Evolutionary conservation across 1,140 invertebrate genomes (phyloP).

Genomic region (Manduca sexta): DNA sequence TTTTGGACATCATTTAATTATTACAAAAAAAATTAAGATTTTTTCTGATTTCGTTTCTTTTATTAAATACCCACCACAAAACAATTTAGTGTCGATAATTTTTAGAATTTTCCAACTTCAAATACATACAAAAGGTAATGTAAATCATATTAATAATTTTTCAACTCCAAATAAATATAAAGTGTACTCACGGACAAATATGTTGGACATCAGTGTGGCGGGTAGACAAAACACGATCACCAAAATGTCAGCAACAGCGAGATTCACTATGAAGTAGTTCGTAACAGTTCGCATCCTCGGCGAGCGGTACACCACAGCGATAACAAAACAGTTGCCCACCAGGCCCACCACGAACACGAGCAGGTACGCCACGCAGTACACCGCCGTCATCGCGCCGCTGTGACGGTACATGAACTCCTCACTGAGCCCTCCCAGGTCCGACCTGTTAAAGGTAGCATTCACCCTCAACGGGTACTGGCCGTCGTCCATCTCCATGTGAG

Average conservation of each 20-base stretch:
- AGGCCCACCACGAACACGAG: slow-evolving; percentile 90
- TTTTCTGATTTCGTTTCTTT: no score
- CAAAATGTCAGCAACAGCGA: slow-evolving; percentile 94
- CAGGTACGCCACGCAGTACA: slow-evolving; percentile 88
- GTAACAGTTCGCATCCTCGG: slow-evolving; percentile 93
- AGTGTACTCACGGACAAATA: slow-evolving; percentile 92
- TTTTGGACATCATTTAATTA: no score
- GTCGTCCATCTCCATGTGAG: slow-evolving; percentile 43
- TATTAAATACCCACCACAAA: no score
- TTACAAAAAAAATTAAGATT: no score
- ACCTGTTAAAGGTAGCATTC: slow-evolving; percentile 55
- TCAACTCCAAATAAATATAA: neutral
- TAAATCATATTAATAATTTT: no score
- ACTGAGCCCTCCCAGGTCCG: slow-evolving; percentile 40
- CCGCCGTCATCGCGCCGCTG: slow-evolving; percentile 83
- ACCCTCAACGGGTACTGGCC: slow-evolving; percentile 35
- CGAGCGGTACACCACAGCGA: slow-evolving; percentile 90
- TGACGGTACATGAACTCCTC: slow-evolving; percentile 73
- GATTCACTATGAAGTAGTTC: slow-evolving; percentile 97
- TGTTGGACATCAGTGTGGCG: slow-evolving; percentile 93
- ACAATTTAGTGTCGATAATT: no score
- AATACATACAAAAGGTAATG: no score
- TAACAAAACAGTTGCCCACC: slow-evolving; percentile 92
- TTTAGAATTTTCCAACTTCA: no score
- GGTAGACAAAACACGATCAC: slow-evolving; percentile 95